Base-by-base conservation (phyloP, 2,113 vertebrate species). In the Octodon degus region DNA sequence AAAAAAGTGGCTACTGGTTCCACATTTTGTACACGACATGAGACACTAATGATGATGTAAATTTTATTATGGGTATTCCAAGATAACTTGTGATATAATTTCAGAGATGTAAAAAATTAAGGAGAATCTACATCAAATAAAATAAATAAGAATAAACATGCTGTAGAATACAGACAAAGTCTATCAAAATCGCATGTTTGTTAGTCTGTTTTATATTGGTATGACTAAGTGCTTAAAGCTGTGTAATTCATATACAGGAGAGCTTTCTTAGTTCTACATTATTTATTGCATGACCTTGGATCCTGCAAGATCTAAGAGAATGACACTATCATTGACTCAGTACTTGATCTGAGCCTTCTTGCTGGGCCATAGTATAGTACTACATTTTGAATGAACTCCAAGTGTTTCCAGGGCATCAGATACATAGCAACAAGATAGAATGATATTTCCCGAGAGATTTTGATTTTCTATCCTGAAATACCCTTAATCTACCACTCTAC, bases 301-400 rank as follows among this genome's bases (percentile, higher is more conserved):
- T 2, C 14, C 25, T 62, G 16, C 2, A 11, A 47, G 62, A 11
- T 60, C 53, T 2, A 47, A 81, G 3, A 37, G 4, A 7, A 62
- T 30, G 11, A 5, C 4, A 19, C 30, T 4, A 13, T 3, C 3
- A 43, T 24, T 12, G 11, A 2, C 5, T 20, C 14, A 67, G 20
- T 27, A 60, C 12, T 63, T 58, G 2, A 10, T 50, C 25, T 43
- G 13, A 55, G 9, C 24, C 34, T 27, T 67, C 32, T 55, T 50
- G 37, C 30, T n/a, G 53, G 22, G 37, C 5, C 4, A 14, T 67
- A 24, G 16, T 47, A 72, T 22, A 4, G 1, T 24, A n/a, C 43
- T 43, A 43, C 5, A 43, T 43, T 43, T 43, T 43, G 43, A 43
- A 43, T 43, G 43, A 43, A 43, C 43, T 43, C 43, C 43, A 43